Conservation (phyloP, 2,888 invertebrate species). For the Brachyptera risi region DNA sequence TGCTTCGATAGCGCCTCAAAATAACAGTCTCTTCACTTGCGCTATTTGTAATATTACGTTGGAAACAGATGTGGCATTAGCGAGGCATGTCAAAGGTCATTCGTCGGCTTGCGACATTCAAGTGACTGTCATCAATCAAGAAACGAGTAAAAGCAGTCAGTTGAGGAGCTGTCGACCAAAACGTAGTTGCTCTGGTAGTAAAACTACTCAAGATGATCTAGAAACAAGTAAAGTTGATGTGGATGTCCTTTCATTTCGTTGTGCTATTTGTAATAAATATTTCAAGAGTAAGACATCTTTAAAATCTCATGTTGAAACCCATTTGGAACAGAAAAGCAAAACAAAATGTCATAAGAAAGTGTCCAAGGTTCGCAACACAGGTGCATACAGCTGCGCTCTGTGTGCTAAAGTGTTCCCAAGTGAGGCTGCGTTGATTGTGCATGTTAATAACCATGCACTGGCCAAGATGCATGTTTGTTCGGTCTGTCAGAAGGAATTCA, state of each 20-base stretch:
- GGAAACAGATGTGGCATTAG: background rate
- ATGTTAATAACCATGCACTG: background rate
- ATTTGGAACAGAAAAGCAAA: no score
- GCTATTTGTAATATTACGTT: background rate
- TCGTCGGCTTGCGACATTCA: background rate
- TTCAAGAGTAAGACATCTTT: background rate
- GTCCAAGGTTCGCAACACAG: no score
- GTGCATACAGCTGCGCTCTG: no score
- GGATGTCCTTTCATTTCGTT: background rate
- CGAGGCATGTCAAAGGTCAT: background rate
- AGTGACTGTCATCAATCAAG: background rate
- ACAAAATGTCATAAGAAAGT: no score
- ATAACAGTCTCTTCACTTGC: no score
- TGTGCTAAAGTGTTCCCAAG: no score
- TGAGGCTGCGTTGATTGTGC: no score
- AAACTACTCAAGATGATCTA: background rate
- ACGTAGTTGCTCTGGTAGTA: no score
- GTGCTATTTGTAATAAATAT: background rate
- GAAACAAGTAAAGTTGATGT: background rate
- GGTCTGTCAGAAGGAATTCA: background rate
- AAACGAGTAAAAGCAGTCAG: no score
- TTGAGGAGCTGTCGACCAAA: no score
- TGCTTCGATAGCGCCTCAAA: no score
- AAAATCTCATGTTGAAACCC: background rate
- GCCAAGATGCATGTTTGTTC: background rate